Conservation (phyloP, 2,797 vertebrate species). For the Ispidina lecontei region DNA sequence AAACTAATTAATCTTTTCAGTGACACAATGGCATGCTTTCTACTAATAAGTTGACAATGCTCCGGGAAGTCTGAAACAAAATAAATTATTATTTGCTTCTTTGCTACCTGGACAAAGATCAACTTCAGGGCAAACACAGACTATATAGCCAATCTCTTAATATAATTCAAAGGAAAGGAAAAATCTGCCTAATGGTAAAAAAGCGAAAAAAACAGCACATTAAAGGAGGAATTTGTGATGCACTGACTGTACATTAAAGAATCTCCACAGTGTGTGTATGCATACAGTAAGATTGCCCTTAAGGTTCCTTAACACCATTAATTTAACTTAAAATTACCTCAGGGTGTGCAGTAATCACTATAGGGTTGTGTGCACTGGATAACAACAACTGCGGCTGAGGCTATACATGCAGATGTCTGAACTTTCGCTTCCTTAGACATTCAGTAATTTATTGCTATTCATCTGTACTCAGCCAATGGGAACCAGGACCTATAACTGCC, state of each 20-base stretch:
- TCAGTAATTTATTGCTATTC: background rate
- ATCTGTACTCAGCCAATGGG: background rate
- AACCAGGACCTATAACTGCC: background rate
- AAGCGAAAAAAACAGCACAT: background rate
- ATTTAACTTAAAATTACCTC: background rate
- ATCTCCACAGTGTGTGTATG: accelerated
- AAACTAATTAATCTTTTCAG: slow-evolving; percentile 14
- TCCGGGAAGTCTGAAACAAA: slow-evolving; percentile 8
- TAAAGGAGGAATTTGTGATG: background rate
- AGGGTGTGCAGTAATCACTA: background rate
- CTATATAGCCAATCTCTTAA: background rate
- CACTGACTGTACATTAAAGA: background rate
- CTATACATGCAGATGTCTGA: background rate
- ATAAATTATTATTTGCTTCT: background rate
- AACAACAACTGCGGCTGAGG: background rate
- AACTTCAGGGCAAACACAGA: background rate
- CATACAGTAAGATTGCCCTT: background rate
- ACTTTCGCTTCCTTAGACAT: background rate
- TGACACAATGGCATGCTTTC: background rate
- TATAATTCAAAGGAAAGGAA: background rate
- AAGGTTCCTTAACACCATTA: background rate
- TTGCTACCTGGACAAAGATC: slow-evolving; percentile 11
- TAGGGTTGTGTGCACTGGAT: accelerated
- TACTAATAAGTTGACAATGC: background rate
- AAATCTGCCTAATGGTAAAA: background rate